Conservation (phyloP, 1,140 invertebrate genomes). For the Caenorhabditis remanei region DNA sequence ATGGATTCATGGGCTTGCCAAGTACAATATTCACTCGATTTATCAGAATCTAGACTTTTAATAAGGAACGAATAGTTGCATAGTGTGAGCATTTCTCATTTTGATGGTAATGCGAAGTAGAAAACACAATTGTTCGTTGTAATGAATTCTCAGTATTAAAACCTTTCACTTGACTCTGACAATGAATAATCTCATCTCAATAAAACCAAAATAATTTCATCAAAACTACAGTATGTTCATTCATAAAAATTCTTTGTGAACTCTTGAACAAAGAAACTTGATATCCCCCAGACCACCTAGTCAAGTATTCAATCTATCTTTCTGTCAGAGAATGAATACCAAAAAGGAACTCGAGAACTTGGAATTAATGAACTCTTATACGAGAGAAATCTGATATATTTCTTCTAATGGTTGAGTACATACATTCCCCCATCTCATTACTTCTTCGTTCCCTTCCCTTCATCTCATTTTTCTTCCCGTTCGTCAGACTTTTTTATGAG, state of each 20-base stretch:
- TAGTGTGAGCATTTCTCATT: too few relatives aligned
- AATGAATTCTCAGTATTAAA: too few relatives aligned
- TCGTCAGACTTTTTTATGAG: slow-evolving; percentile 55
- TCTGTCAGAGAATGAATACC: slow-evolving; percentile 3
- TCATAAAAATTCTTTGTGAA: background rate
- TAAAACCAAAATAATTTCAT: too few relatives aligned
- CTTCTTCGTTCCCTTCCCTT: background rate
- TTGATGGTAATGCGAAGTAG: too few relatives aligned
- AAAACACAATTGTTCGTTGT: too few relatives aligned
- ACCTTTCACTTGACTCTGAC: too few relatives aligned
- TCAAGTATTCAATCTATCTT: background rate
- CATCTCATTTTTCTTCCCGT: background rate
- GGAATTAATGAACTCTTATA: background rate
- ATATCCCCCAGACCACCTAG: slow-evolving; percentile 9
- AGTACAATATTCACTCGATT: too few relatives aligned
- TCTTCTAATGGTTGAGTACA: background rate
- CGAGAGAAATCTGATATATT: background rate
- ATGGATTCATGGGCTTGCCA: too few relatives aligned
- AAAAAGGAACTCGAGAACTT: background rate
- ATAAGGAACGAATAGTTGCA: too few relatives aligned
- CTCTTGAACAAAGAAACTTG: background rate
- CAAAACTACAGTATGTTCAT: too few relatives aligned
- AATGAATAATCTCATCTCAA: too few relatives aligned
- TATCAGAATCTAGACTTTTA: too few relatives aligned
- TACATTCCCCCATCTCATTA: background rate